phyloP scores from a whole-genome alignment of 2,113 vertebrate genomes.

The Climacteris rufus region DNA sequence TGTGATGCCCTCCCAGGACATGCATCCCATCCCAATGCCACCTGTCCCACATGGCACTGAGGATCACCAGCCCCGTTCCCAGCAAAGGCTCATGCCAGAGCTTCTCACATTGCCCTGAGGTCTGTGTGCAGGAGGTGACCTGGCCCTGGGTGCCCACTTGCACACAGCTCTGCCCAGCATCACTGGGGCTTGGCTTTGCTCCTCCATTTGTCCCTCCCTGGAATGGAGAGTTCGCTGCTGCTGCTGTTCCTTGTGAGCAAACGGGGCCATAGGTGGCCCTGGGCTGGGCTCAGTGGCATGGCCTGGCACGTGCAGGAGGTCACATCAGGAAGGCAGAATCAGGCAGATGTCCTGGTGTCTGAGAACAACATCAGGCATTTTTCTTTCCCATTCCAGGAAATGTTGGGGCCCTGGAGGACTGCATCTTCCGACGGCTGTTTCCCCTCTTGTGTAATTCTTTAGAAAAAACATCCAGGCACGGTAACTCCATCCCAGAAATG shows the following conservation, averaged over 20 bases:
- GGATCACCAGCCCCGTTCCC: background rate
- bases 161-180: background rate
- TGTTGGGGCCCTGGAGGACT: background rate
- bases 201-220: background rate
- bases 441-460: background rate
- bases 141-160: background rate
- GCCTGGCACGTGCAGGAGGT: accelerated
- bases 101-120: accelerated
- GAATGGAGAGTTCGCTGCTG: background rate
- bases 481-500: background rate
- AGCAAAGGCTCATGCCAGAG: accelerated
- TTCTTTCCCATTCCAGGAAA: background rate
- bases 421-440: background rate
- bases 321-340: accelerated
- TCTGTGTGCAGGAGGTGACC: background rate
- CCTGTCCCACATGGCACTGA: accelerated
- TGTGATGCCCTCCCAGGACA: background rate
- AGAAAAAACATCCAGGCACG: background rate
- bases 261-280: accelerated
- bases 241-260: background rate
- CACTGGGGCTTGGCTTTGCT: background rate
- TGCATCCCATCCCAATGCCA: accelerated
- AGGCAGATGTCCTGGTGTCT: background rate
- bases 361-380: background rate
- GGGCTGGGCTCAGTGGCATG: background rate